A percentile compares a stretch with the other conserved stretches of the same genome.
phyloP scores from a whole-genome alignment of 1,140 invertebrate species.

The Hirudo medicinalis region DNA sequence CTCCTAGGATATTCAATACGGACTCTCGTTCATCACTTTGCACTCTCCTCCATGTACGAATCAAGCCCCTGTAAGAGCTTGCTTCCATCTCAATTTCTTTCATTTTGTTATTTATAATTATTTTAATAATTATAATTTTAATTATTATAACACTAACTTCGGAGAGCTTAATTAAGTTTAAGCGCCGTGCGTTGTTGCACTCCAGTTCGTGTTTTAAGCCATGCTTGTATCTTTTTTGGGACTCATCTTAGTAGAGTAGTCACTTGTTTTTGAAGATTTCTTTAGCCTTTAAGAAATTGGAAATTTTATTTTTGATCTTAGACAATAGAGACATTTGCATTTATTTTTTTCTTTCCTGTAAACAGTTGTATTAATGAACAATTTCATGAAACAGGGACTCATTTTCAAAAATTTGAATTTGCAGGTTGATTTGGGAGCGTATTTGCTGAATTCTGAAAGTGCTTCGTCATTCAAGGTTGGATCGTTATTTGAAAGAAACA shows the following conservation, averaged over 20 bases:
- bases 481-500: conserved; percentile 12
- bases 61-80: neutral
- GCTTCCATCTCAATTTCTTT: neutral
- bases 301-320: too few relatives aligned
- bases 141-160: too few relatives aligned
- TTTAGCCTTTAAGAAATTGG: too few relatives aligned
- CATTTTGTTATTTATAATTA: neutral
- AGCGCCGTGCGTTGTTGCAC: too few relatives aligned
- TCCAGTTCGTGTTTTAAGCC: too few relatives aligned
- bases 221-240: too few relatives aligned
- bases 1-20: conserved; percentile 53
- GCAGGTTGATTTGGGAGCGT: conserved; percentile 20
- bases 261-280: too few relatives aligned
- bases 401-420: neutral
- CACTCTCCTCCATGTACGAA: conserved; percentile 40
- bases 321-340: too few relatives aligned
- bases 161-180: too few relatives aligned
- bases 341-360: too few relatives aligned
- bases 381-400: conserved; percentile 16
- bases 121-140: too few relatives aligned
- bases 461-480: conserved; percentile 5
- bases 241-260: too few relatives aligned
- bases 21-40: conserved; percentile 63
- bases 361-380: conserved; percentile 10
- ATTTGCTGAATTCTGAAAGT: neutral